Percentiles rank a stretch among this genome's conserved stretches.
phyloP scores from a whole-genome alignment of 2,797 vertebrate species.

The Odontamblyopus lacepedii region DNA sequence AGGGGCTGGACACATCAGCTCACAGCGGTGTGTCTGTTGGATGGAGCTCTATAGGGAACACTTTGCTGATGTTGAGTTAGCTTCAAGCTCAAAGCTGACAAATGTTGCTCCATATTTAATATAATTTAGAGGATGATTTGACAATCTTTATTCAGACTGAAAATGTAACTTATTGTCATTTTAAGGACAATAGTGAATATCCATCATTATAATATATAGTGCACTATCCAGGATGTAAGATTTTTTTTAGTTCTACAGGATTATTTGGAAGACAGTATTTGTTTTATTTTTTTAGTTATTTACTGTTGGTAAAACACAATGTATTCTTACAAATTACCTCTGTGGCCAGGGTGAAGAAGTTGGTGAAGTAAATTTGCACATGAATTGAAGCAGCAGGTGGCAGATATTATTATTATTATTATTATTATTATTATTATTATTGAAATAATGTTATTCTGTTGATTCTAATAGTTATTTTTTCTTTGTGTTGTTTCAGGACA shows the following conservation, averaged over 20 bases:
- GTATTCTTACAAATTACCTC: not conserved
- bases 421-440: too few relatives aligned
- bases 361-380: not conserved
- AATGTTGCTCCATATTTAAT: conserved; percentile 15
- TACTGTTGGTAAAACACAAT: not conserved
- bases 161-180: not conserved
- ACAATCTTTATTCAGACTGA: conserved; percentile 1
- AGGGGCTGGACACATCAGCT: conserved; percentile 59
- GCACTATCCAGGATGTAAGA: not conserved
- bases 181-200: not conserved
- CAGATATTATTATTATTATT: too few relatives aligned
- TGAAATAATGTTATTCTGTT: conserved; percentile 13
- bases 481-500: conserved; percentile 81
- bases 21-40: conserved; percentile 58
- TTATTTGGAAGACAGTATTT: not conserved
- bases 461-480: conserved; percentile 2
- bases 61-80: conserved; percentile 27
- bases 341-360: not conserved
- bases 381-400: conserved; percentile 10
- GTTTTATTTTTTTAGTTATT: not conserved
- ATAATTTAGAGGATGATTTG: too few relatives aligned
- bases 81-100: conserved; percentile 20
- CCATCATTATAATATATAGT: not conserved
- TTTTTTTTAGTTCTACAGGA: not conserved
- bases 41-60: conserved; percentile 66